A percentile compares a stretch with the other conserved stretches of the same genome.
phyloP scores from a whole-genome alignment of 2,888 invertebrate genomes.

The Archips crataeganus region DNA sequence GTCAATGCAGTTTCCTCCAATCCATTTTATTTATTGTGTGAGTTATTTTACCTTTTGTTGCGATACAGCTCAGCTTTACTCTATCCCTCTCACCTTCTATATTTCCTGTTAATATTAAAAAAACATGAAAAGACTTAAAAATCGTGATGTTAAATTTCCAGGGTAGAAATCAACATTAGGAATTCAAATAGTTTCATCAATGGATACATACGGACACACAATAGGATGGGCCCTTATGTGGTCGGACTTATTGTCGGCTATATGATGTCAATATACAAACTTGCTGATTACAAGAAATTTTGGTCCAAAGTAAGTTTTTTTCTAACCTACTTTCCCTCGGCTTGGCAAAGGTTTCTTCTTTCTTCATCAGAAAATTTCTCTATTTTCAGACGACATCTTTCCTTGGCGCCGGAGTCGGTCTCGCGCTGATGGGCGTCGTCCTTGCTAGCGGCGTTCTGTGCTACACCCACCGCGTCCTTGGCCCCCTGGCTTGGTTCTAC shows the following conservation, averaged over 20 bases:
- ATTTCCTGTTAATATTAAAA: not conserved
- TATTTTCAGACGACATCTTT: constrained; percentile 27
- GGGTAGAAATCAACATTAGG: not conserved
- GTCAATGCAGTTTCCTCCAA: no score
- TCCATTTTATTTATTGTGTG: no score
- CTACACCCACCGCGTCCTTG: constrained; percentile 5
- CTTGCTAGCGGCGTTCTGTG: constrained; percentile 12
- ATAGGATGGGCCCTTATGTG: constrained; percentile 25
- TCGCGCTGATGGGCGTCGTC: constrained; percentile 16
- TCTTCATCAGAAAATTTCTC: not conserved
- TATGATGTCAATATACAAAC: constrained; percentile 33
- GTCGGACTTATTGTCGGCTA: constrained; percentile 24
- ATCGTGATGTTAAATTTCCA: not conserved
- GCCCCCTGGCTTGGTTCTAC: constrained; percentile 12
- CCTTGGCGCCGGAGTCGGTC: constrained; percentile 8
- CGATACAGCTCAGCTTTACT: no score
- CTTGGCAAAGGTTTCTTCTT: no score
- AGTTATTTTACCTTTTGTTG: no score
- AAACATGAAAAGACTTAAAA: not conserved
- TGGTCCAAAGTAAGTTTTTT: constrained; percentile 31
- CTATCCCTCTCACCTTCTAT: no score
- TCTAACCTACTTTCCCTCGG: not conserved
- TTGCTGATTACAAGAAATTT: constrained; percentile 30
- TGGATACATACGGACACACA: constrained; percentile 24
- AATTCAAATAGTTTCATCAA: not conserved